Evolutionary conservation across 2,888 invertebrate genomes (phyloP).

Genomic region (Yponomeuta sedellus): DNA sequence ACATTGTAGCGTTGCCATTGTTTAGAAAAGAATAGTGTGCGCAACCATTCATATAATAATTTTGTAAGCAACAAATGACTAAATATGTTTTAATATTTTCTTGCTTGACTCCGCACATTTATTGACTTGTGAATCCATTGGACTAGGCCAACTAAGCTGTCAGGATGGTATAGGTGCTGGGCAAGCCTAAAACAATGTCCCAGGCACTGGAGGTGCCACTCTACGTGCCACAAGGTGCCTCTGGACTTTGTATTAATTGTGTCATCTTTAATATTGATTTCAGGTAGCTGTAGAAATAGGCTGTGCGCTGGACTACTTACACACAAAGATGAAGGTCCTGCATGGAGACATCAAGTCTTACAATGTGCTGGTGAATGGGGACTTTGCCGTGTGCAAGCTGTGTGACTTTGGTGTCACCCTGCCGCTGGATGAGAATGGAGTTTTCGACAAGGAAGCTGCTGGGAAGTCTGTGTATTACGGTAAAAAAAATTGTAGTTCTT

Average conservation of each 20-base stretch:
- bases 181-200: conserved; percentile 1
- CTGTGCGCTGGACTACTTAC: conserved; percentile 85
- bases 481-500: conserved; percentile 29
- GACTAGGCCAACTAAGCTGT: background rate
- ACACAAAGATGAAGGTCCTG: conserved; percentile 81
- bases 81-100: no score
- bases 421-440: conserved; percentile 80
- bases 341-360: conserved; percentile 92
- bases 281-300: conserved; percentile 81
- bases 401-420: conserved; percentile 92
- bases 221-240: no score
- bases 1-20: no score
- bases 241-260: no score
- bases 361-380: conserved; percentile 86
- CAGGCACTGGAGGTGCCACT: background rate
- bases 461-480: conserved; percentile 78
- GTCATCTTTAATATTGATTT: conserved; percentile 11
- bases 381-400: conserved; percentile 84
- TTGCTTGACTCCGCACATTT: background rate
- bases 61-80: no score
- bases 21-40: no score
- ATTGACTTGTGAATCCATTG: background rate
- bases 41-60: no score
- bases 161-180: background rate
- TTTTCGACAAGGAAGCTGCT: conserved; percentile 71